These are phyloP conservation scores for Pygoscelis antarcticus DNA, from an alignment of 2,113 vertebrate genomes.

Conservation along the genomic window DNA sequence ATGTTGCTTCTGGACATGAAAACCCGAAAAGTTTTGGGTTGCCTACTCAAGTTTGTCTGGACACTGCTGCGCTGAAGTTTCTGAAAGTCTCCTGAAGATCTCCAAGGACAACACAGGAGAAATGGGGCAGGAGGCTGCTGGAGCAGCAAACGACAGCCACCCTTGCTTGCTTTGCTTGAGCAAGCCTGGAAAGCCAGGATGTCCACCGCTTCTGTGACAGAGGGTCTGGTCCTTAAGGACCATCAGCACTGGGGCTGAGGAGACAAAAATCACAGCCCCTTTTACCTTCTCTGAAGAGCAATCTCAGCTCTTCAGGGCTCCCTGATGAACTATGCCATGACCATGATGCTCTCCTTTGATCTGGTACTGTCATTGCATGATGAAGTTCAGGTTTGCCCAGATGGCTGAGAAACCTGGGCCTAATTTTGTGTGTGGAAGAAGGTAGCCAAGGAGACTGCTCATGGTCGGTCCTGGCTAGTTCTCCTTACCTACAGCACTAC, in stretches of 20 bases:
- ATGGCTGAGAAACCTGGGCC: neutral
- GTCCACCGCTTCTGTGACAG: neutral
- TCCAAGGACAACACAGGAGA: neutral
- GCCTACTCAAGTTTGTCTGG: neutral
- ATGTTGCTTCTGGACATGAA: neutral
- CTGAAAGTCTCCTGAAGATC: neutral
- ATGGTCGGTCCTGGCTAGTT: neutral
- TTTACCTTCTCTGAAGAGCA: neutral
- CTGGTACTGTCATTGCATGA: neutral
- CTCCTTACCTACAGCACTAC: neutral
- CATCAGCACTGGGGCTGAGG: neutral
- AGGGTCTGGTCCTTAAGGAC: neutral
- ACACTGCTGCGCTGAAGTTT: neutral
- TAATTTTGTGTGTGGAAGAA: neutral
- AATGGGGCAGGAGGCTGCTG: neutral
- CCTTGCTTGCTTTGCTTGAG: neutral
- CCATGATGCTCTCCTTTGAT: neutral
- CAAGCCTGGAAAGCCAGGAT: neutral
- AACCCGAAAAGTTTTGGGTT: neutral
- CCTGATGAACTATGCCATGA: neutral
- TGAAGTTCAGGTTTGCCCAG: neutral
- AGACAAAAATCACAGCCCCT: neutral
- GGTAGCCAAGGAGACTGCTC: fast-evolving
- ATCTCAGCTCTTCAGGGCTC: neutral
- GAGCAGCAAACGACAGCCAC: neutral